A percentile compares a stretch with the other conserved stretches of the same genome.
Evolutionary conservation across 2,113 vertebrate genomes (phyloP).

Genomic region (Thryonomys swinderianus): DNA sequence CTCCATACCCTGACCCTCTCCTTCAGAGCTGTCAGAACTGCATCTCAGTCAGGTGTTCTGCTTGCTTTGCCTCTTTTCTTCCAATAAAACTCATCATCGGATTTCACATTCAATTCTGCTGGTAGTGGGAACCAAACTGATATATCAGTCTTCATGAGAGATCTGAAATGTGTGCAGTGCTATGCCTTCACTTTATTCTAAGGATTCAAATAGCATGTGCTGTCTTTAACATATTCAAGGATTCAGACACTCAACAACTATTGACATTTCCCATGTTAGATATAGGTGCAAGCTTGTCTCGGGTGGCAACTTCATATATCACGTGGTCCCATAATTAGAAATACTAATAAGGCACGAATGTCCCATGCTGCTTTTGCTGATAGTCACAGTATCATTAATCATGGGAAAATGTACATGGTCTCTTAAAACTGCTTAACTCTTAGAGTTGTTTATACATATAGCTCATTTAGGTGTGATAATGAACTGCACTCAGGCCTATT

Average conservation of each 20-base stretch:
- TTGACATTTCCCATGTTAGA: background rate
- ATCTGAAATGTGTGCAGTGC: background rate
- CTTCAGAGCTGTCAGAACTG: background rate
- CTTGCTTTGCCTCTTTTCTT: background rate
- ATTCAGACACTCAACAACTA: background rate
- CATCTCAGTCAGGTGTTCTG: background rate
- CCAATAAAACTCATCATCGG: background rate
- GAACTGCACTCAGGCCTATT: background rate
- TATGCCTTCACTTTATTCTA: background rate
- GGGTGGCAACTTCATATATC: background rate
- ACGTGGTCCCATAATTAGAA: background rate
- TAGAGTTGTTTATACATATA: background rate
- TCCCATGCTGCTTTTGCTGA: background rate
- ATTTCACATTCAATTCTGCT: background rate
- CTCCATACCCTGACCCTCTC: fast-evolving
- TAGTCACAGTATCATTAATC: background rate
- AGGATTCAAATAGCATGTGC: background rate
- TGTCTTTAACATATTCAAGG: background rate
- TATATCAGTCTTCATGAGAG: background rate
- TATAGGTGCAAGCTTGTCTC: background rate
- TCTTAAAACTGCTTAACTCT: background rate
- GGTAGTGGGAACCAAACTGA: background rate
- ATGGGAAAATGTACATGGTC: background rate
- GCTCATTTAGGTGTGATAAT: background rate
- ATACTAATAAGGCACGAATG: background rate